Evolutionary conservation across 2,797 vertebrate species (phyloP), one percentile per base, ranked within the genome.

Genomic region (Gobionotothen gibberifrons): DNA sequence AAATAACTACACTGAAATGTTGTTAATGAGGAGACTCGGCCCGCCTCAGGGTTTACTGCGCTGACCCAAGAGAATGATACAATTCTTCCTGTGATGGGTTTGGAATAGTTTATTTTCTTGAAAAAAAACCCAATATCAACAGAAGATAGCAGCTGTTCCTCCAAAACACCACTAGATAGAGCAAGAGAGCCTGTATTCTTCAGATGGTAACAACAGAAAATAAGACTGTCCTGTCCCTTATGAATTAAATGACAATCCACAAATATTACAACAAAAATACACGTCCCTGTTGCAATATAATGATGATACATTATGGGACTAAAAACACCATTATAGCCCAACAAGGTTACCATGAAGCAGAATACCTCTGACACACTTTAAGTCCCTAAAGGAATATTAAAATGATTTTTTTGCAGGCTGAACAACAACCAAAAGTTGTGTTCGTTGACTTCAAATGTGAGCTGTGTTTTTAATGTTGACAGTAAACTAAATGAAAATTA

Each of bases 81-180:
- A 72, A 60, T 71, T 51, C 15, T 51, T 74, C 9, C 12, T 42
- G 14, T 48, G 49, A 73, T 68, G 60, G 42, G 13, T 70, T 43
- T 42, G 32, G 49, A 68, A 32, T 52, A 29, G 9, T 65, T 86
- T 51, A 39, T 71, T 80, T 44, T 62, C 36, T 43, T 49, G n/a
- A 11, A 9, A 16, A 32, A 43, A 48, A n/a, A 5, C 7, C 6
- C 9, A 10, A 8, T 42, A 1, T 49, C 1, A 14, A 0, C 1
- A 7, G n/a, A 12, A 49, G 12, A 36, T 1, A 19, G 42, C 1
- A 11, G 48, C 7, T 67, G 14, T 13, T 71, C 40, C 19, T 21
- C 1, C 0, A 52, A 48, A 15, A 40, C 4, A 51, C 71, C 91
- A 83, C 88, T 78, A 93, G 92, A 90, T 92, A 84, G 91, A 40